Evolutionary conservation across 2,797 vertebrate genomes (phyloP).

Genomic region (Lepus townsendii): DNA sequence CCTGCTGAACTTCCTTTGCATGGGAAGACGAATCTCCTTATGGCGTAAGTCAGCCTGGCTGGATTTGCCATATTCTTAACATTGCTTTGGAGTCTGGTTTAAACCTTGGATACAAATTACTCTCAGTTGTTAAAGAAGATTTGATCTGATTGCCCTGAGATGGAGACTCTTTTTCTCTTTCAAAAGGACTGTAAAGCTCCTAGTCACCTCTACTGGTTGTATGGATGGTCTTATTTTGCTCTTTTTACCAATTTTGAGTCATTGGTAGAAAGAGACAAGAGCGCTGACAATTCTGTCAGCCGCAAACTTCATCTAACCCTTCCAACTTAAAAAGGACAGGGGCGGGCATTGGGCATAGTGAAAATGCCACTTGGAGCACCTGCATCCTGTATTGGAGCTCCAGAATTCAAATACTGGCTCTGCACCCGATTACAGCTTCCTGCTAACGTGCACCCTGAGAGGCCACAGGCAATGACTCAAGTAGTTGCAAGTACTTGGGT

Average conservation of each 20-base stretch:
- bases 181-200: neutral
- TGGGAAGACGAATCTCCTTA: neutral
- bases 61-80: neutral
- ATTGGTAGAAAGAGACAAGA: neutral
- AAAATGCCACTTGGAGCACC: no score
- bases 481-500: no score
- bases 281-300: neutral
- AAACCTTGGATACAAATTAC: neutral
- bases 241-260: neutral
- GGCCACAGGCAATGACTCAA: no score
- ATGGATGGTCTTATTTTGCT: neutral
- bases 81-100: slow-evolving; percentile 46
- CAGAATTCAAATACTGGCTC: no score
- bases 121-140: slow-evolving; percentile 27
- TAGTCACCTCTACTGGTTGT: neutral
- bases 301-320: neutral
- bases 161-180: neutral
- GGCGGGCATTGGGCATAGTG: no score
- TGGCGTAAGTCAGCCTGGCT: neutral
- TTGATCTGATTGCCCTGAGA: neutral
- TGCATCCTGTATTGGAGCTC: no score
- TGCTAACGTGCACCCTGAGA: no score
- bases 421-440: no score
- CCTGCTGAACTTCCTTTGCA: neutral
- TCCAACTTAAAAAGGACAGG: slow-evolving; percentile 9